Percentiles rank a stretch among this genome's conserved stretches.
These are phyloP conservation scores for Seladonia tumulorum DNA, from an alignment of 2,888 invertebrate species.

Conservation along the genomic window DNA sequence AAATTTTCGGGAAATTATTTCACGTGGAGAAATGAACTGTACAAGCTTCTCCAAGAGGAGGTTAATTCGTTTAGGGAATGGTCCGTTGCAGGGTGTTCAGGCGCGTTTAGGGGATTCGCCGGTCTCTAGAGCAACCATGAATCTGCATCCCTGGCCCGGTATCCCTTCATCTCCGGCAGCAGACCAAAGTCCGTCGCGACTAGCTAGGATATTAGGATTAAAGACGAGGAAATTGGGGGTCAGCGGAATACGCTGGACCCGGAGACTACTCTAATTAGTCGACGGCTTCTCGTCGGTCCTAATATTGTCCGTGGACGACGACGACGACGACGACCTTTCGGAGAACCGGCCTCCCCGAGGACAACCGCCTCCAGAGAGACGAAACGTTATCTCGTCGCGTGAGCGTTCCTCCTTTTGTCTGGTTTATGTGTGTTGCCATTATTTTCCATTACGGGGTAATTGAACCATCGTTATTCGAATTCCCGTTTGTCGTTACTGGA, in stretches of 20 bases:
- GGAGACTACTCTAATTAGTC: constrained; percentile 9
- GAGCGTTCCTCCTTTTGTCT: not conserved
- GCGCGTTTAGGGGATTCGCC: no score
- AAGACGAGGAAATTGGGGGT: not conserved
- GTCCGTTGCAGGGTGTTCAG: no score
- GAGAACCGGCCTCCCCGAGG: not conserved
- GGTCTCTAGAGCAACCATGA: no score
- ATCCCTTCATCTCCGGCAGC: not conserved
- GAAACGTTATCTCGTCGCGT: not conserved
- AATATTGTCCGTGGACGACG: not conserved
- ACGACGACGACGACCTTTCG: not conserved
- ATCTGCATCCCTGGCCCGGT: no score
- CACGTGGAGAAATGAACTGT: no score
- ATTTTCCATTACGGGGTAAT: not conserved
- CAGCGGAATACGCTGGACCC: not conserved
- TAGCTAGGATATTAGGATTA: not conserved
- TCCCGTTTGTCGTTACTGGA: not conserved
- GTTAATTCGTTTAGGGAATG: no score
- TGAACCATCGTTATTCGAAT: not conserved
- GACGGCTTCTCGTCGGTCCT: constrained; percentile 5
- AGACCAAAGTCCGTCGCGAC: not conserved
- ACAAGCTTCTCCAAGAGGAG: no score
- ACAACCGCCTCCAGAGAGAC: not conserved
- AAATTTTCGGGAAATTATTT: no score
- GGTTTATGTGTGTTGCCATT: not conserved